These are phyloP conservation scores for Poecilobothrus nobilitatus DNA, from an alignment of 2,888 invertebrate species.

Conservation along the genomic window DNA sequence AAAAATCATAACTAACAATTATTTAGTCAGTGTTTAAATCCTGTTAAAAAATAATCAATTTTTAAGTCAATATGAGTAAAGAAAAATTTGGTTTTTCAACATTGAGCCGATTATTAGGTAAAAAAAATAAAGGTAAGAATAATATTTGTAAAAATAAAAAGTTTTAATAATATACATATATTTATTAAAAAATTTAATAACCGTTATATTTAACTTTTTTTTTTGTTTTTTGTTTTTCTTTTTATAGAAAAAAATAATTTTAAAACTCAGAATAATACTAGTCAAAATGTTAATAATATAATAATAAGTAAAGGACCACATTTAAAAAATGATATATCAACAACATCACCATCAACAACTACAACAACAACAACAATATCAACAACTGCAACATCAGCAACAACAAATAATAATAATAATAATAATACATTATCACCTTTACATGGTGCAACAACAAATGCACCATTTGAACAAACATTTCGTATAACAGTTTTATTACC, in stretches of 20 bases:
- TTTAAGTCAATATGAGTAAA: conserved; percentile 22
- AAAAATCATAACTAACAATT: background rate
- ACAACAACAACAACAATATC: conserved; percentile 35
- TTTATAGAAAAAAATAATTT: background rate
- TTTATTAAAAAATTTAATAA: background rate
- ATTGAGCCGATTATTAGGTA: conserved; percentile 44
- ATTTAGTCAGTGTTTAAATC: too few relatives aligned
- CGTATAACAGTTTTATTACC: conserved; percentile 61
- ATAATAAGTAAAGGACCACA: conserved; percentile 15
- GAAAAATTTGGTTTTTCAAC: conserved; percentile 44
- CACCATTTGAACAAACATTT: conserved; percentile 44
- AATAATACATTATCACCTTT: conserved; percentile 34
- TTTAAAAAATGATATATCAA: too few relatives aligned
- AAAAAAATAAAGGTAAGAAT: conserved; percentile 42
- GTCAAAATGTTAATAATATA: background rate
- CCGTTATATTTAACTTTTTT: background rate
- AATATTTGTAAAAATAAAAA: background rate
- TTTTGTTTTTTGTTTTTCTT: background rate
- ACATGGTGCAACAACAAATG: conserved; percentile 40
- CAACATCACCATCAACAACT: conserved; percentile 39
- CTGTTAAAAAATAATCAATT: background rate
- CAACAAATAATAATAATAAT: conserved; percentile 34
- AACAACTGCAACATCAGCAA: conserved; percentile 36
- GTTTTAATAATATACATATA: background rate
- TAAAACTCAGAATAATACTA: background rate